Percentiles rank a stretch among this genome's conserved stretches.
Evolutionary conservation across 2,113 vertebrate genomes (phyloP).

Genomic region (Podiceps cristatus): DNA sequence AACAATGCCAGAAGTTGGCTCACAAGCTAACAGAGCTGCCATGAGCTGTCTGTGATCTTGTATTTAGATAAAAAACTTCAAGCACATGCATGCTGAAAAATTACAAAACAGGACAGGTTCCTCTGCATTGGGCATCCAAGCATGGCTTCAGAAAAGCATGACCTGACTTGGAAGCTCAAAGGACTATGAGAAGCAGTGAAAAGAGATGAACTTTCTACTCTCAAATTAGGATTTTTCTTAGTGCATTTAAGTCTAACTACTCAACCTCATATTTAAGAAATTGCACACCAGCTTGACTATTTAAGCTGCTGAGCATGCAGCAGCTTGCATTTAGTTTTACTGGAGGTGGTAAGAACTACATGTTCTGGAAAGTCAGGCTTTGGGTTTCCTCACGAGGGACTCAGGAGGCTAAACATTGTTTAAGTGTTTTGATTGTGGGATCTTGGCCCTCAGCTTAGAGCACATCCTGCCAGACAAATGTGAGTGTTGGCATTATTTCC

Average conservation of each 20-base stretch:
- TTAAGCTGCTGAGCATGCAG: not conserved
- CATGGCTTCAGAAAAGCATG: not conserved
- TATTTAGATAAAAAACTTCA: not conserved
- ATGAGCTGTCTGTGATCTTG: not conserved
- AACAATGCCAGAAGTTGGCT: not conserved
- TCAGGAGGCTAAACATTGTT: not conserved
- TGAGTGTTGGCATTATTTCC: not conserved
- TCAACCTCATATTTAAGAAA: not conserved
- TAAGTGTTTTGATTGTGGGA: constrained; percentile 3
- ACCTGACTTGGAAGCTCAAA: not conserved
- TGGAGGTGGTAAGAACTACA: not conserved
- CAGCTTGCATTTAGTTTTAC: not conserved
- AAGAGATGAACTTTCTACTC: not conserved
- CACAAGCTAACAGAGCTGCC: not conserved
- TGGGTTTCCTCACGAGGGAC: not conserved
- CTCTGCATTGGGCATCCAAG: not conserved
- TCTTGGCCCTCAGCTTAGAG: not conserved
- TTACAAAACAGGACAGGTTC: not conserved
- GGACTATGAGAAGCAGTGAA: not conserved
- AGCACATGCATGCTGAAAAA: not conserved
- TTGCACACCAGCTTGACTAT: not conserved
- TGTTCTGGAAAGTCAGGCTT: not conserved
- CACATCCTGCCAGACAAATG: not conserved
- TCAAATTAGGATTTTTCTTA: not conserved
- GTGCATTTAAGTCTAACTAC: not conserved